Evolutionary conservation across 2,113 vertebrate species (phyloP).

Genomic region (Anhinga anhinga): DNA sequence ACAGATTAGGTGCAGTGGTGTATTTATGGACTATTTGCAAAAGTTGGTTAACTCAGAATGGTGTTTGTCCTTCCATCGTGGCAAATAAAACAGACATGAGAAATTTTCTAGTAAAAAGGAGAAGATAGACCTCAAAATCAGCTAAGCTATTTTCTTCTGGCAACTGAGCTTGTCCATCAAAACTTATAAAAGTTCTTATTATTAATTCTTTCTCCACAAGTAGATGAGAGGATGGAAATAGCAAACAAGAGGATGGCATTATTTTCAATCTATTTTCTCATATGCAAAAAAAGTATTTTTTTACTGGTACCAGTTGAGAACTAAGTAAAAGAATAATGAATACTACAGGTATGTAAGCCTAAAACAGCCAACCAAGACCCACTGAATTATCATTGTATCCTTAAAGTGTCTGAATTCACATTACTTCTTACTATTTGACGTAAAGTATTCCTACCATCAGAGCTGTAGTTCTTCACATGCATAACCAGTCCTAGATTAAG

Average conservation of each 20-base stretch:
- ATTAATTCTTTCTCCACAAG: background rate
- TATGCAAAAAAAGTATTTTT: background rate
- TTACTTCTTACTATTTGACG: background rate
- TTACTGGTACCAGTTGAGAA: background rate
- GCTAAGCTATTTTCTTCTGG: background rate
- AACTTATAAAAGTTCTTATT: background rate
- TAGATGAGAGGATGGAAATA: background rate
- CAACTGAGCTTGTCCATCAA: background rate
- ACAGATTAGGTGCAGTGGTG: background rate
- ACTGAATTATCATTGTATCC: background rate
- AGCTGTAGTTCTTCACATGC: background rate
- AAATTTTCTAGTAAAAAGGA: background rate
- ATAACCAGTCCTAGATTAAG: background rate
- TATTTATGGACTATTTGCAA: background rate
- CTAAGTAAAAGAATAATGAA: background rate
- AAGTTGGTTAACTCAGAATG: background rate
- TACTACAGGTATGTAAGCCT: background rate
- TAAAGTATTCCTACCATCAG: background rate
- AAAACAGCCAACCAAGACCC: background rate
- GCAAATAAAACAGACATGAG: background rate
- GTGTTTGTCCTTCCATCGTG: background rate
- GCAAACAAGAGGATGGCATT: background rate
- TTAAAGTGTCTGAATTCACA: background rate
- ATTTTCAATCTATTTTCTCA: background rate
- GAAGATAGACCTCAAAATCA: background rate